These are phyloP conservation scores for Thomomys bottae DNA, from an alignment of 2,113 vertebrate genomes.

Conservation along the genomic window DNA sequence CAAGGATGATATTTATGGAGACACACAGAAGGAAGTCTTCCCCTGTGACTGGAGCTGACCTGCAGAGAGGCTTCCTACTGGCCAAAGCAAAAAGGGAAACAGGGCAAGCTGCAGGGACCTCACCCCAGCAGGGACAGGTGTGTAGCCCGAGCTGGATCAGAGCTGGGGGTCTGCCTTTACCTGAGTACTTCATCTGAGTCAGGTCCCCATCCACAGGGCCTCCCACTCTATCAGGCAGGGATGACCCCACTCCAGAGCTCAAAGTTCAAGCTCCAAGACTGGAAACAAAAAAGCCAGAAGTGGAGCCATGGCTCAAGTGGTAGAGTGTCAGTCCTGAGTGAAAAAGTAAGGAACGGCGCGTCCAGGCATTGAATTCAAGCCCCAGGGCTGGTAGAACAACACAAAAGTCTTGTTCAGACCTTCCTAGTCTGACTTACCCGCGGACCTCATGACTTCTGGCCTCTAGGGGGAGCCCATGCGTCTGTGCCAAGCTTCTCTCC, in stretches of 20 bases:
- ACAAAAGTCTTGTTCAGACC: neutral
- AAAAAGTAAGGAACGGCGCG: too few relatives aligned
- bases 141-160: neutral
- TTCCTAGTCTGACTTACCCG: neutral
- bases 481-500: neutral
- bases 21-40: neutral
- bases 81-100: slow-evolving; percentile 27
- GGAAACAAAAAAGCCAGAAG: too few relatives aligned
- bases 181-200: neutral
- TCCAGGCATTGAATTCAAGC: too few relatives aligned
- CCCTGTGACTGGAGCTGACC: neutral
- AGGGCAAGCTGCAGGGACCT: neutral
- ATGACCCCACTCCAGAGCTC: neutral
- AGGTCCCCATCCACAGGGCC: neutral
- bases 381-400: too few relatives aligned
- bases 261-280: too few relatives aligned
- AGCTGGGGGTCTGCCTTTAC: neutral
- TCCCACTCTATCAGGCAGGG: neutral
- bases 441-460: neutral
- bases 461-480: neutral
- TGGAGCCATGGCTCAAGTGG: too few relatives aligned
- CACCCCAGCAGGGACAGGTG: neutral
- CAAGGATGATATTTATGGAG: neutral
- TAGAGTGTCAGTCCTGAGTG: too few relatives aligned
- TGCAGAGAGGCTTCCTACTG: neutral